phyloP scores from a whole-genome alignment of 2,888 invertebrate genomes.

The Crematogaster levior region DNA sequence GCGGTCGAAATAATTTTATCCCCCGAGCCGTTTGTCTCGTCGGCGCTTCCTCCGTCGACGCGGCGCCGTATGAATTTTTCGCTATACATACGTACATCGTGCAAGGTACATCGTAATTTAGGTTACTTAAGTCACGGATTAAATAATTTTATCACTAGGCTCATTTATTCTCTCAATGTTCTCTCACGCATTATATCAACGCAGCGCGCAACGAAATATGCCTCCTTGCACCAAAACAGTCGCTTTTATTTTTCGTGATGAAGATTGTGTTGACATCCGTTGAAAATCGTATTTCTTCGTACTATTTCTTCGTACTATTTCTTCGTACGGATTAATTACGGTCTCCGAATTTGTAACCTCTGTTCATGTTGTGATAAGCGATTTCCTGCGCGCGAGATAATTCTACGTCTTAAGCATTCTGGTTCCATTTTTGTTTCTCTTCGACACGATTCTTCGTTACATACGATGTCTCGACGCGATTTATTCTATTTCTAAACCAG shows the following conservation, averaged over 20 bases:
- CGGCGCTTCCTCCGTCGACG: constrained; percentile 44
- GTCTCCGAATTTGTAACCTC: not conserved
- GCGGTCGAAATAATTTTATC: constrained; percentile 76
- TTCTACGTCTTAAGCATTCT: constrained; percentile 18
- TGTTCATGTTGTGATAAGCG: constrained; percentile 33
- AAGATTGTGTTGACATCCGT: constrained; percentile 35
- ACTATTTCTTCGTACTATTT: no score
- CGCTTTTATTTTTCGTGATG: constrained; percentile 24
- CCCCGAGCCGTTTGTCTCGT: constrained; percentile 66
- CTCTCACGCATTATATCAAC: constrained; percentile 23
- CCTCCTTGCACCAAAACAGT: constrained; percentile 30
- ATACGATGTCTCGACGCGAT: constrained; percentile 46
- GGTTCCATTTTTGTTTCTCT: constrained; percentile 20
- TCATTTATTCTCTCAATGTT: constrained; percentile 62
- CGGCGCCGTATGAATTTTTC: constrained; percentile 41
- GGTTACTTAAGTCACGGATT: constrained; percentile 49
- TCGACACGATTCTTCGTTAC: constrained; percentile 7
- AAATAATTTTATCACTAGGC: constrained; percentile 68
- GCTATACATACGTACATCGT: constrained; percentile 6
- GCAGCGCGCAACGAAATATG: constrained; percentile 48
- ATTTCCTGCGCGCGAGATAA: constrained; percentile 37
- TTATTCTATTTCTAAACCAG: constrained; percentile 70
- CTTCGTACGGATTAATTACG: constrained; percentile 26
- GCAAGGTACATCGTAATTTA: constrained; percentile 47
- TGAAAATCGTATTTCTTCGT: constrained; percentile 31